Percentiles rank a stretch among this genome's conserved stretches.
Evolutionary conservation across 1,140 invertebrate species (phyloP).

Genomic region (Pseudomyrmex cubaensis): DNA sequence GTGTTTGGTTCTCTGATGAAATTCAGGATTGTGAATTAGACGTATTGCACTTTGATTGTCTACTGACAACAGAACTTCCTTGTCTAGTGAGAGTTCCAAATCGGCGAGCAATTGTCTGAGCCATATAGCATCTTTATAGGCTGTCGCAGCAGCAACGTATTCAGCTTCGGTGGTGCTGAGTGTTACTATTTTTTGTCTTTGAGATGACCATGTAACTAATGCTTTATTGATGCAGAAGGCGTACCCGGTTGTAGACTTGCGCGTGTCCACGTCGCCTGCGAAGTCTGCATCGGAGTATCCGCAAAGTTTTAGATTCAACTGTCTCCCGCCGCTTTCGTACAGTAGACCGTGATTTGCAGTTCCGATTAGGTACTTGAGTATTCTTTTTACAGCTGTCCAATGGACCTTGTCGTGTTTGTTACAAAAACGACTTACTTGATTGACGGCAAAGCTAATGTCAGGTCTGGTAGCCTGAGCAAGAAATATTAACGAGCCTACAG

Average conservation of each 20-base stretch:
- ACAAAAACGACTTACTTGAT: slow-evolving; percentile 67
- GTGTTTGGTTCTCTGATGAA: neutral
- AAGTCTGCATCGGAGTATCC: slow-evolving; percentile 28
- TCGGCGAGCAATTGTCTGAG: neutral
- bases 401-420: slow-evolving; percentile 31
- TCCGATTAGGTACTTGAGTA: neutral
- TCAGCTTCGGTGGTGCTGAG: neutral
- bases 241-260: neutral
- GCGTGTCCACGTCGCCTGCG: neutral
- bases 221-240: neutral
- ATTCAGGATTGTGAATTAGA: neutral
- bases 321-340: slow-evolving; percentile 13
- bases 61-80: neutral
- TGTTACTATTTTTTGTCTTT: neutral
- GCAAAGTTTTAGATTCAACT: neutral
- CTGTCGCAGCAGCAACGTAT: neutral
- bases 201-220: neutral
- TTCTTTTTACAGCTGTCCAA: slow-evolving; percentile 9
- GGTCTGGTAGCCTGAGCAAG: neutral
- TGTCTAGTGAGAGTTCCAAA: neutral
- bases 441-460: neutral
- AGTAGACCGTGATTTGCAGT: neutral
- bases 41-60: neutral
- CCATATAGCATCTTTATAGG: neutral
- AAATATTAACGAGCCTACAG: slow-evolving; percentile 11